Evolutionary conservation across 2,888 invertebrate genomes (phyloP), one percentile per base, ranked within the genome.

Genomic region (Xestia xanthographa): DNA sequence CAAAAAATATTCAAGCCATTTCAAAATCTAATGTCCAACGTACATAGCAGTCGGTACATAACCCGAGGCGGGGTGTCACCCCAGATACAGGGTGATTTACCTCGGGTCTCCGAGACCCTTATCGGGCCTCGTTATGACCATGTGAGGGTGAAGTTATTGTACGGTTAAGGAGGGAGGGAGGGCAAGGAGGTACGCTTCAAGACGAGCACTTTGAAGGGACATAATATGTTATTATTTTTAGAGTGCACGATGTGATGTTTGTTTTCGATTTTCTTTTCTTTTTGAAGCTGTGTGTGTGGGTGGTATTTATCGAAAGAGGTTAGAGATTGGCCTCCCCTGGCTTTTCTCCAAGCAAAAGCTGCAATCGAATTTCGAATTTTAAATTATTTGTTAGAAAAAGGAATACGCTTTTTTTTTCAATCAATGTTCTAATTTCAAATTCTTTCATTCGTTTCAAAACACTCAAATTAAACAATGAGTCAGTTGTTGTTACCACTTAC

Each of bases 41-140:
- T 84, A 89, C 80, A 89, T 89, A 87, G 87, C 82, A 86, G 84
- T 84, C 83, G 70, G 88, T 93, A 94, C 90, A 94, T 94, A 94
- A 91, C 89, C 74, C 63, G 85, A 86, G 86, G 93, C 91, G 94
- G 93, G 94, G 95, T 91, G 93, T 92, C 94, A 92, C 95, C 95
- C 95, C 93, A 95, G 95, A 95, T 95, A 95, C 93, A 91, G 95
- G 95, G 95, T 95, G 96, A 95, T 95, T 96, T 95, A 96, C 93
- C 87, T 95, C 94, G 95, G 95, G 95, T 94, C 95, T 94, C 90
- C 87, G 92, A 93, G 95, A 95, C 96, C 96, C 96, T 96, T 96
- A 96, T 96, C 96, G 93, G 92, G 93, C 91, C 94, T 95, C 95
- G 96, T 96, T 96, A 96, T 96, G 96, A 96, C 96, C 96, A 96